A percentile compares a stretch with the other conserved stretches of the same genome.
These are phyloP conservation scores for Pluvianellus socialis DNA, from an alignment of 2,113 vertebrate genomes.

Conservation along the genomic window DNA sequence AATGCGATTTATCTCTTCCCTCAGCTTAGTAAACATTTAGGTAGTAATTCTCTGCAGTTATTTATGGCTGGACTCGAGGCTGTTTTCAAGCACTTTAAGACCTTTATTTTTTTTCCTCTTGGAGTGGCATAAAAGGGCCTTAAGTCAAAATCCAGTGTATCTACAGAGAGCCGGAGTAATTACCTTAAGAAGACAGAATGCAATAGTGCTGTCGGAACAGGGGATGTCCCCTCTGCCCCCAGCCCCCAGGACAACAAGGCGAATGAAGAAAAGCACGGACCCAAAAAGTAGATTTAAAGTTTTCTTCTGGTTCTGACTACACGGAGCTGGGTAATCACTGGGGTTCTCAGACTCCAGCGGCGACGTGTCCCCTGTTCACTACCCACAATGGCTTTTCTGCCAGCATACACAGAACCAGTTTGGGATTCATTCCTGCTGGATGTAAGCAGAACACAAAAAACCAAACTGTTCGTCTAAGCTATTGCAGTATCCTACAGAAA, in stretches of 20 bases:
- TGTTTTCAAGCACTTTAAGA: conserved; percentile 31
- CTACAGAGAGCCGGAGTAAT: neutral
- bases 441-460: neutral
- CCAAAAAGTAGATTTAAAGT: neutral
- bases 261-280: neutral
- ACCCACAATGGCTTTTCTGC: neutral
- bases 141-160: conserved; percentile 16
- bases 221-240: neutral
- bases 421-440: neutral
- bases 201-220: neutral
- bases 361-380: rapidly evolving
- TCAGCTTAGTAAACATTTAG: neutral
- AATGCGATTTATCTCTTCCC: conserved; percentile 23
- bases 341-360: neutral
- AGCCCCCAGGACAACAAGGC: neutral
- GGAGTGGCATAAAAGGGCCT: conserved; percentile 33
- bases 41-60: conserved; percentile 19
- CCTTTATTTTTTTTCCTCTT: neutral
- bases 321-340: neutral
- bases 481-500: neutral
- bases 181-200: neutral
- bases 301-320: neutral
- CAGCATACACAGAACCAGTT: no score
- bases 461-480: neutral
- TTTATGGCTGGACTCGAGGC: conserved; percentile 27